A percentile compares a stretch with the other conserved stretches of the same genome.
Conservation (phyloP, 2,888 invertebrate genomes). For the Callyntrura sp. region DNA sequence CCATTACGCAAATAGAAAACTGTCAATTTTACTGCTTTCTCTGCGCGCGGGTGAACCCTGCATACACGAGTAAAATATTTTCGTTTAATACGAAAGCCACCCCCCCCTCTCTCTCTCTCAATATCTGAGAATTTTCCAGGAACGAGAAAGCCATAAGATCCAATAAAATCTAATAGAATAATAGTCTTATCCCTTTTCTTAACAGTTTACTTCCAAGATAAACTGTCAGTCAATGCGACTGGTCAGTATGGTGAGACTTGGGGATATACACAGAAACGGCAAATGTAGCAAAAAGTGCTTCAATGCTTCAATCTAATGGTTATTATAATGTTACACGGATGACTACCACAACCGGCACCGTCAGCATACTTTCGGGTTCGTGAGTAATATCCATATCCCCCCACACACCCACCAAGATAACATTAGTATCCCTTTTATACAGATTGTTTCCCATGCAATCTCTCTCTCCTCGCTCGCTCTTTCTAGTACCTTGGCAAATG, state of each 20-base stretch:
- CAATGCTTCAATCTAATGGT: conserved; percentile 36
- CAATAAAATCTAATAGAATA: conserved; percentile 40
- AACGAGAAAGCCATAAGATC: not conserved
- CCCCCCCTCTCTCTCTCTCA: too few species aligned
- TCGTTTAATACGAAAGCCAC: not conserved
- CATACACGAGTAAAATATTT: conserved; percentile 8
- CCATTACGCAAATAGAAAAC: conserved; percentile 46
- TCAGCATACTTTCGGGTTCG: conserved; percentile 44
- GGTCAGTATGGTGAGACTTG: too few species aligned
- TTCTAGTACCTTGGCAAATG: conserved; percentile 76
- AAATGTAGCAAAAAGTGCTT: conserved; percentile 25
- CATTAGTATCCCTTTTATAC: not conserved
- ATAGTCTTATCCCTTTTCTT: conserved; percentile 43
- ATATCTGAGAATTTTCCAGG: conserved; percentile 19
- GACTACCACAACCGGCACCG: conserved; percentile 56
- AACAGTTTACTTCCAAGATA: conserved; percentile 48
- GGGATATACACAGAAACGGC: too few species aligned
- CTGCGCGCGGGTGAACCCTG: not conserved
- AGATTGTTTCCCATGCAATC: conserved; percentile 19
- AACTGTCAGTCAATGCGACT: not conserved
- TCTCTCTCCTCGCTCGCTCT: too few species aligned
- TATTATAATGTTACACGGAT: conserved; percentile 59
- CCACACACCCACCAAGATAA: not conserved
- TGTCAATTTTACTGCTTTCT: conserved; percentile 27
- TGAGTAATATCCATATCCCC: conserved; percentile 42